Conservation (phyloP, 2,797 vertebrate species). For the Mus caroli region DNA sequence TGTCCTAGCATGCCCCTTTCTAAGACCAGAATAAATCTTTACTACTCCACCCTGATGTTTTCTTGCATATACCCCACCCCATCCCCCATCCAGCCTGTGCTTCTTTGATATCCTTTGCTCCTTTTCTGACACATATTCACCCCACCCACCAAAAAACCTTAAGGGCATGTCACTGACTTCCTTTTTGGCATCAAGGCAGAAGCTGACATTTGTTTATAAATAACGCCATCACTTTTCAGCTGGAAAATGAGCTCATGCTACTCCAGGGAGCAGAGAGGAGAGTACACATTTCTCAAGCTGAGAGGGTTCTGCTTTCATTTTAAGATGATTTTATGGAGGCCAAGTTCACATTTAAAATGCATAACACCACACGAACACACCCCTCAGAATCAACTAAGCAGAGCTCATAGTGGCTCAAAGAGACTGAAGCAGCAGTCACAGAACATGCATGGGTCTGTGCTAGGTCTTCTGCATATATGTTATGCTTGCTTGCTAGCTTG, state of each 20-base stretch:
- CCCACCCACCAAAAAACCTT: background rate
- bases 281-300: slow-evolving; percentile 40
- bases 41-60: background rate
- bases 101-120: slow-evolving; percentile 55
- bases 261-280: background rate
- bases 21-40: slow-evolving; percentile 39
- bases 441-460: background rate
- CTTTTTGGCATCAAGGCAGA: slow-evolving; percentile 57
- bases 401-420: background rate
- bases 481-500: background rate
- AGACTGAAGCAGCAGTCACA: too few species aligned
- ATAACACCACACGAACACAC: background rate
- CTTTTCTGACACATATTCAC: slow-evolving; percentile 26
- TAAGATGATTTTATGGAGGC: slow-evolving; percentile 30
- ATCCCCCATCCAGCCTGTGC: background rate
- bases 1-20: background rate
- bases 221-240: slow-evolving; percentile 50
- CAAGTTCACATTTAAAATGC: slow-evolving; percentile 45
- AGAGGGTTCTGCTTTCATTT: slow-evolving; percentile 49
- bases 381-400: background rate
- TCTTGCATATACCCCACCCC: background rate
- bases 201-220: slow-evolving; percentile 70
- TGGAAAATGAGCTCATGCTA: slow-evolving; percentile 27
- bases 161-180: slow-evolving; percentile 18
- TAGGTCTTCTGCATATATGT: background rate